Percentiles rank a stretch among this genome's conserved stretches.
phyloP scores from a whole-genome alignment of 1,140 invertebrate genomes.

The Steinernema khuongi region DNA sequence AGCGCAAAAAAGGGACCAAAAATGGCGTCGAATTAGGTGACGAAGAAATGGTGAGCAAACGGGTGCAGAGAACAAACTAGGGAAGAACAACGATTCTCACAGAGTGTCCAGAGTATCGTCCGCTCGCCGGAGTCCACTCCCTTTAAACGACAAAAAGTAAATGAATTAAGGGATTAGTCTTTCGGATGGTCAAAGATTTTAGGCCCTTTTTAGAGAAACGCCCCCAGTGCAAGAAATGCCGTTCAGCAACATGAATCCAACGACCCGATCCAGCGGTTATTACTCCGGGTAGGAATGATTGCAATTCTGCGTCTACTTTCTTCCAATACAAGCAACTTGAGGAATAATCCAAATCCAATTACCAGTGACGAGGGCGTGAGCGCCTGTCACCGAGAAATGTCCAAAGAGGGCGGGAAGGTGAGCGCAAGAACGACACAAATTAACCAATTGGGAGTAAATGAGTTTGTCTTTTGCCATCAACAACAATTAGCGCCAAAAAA shows the following conservation, averaged over 20 bases:
- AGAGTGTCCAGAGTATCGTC: too few species aligned
- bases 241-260: too few species aligned
- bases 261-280: too few species aligned
- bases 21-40: background rate
- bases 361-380: background rate
- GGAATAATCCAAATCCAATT: slow-evolving; percentile 4
- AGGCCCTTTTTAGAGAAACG: too few species aligned
- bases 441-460: background rate
- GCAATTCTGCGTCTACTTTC: background rate
- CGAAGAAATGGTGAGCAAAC: background rate
- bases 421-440: background rate
- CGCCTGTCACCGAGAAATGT: background rate
- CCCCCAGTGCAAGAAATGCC: too few species aligned
- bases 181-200: too few species aligned
- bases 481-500: background rate
- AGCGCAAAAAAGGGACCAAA: background rate
- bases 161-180: too few species aligned
- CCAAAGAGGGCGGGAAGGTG: background rate
- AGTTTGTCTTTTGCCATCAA: background rate
- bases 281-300: too few species aligned
- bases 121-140: too few species aligned
- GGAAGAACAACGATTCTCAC: too few species aligned
- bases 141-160: too few species aligned
- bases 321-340: background rate
- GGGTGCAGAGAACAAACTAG: background rate